Base-by-base conservation (phyloP, 1,140 invertebrate genomes). In the Pygmarrhopalites habei region DNA sequence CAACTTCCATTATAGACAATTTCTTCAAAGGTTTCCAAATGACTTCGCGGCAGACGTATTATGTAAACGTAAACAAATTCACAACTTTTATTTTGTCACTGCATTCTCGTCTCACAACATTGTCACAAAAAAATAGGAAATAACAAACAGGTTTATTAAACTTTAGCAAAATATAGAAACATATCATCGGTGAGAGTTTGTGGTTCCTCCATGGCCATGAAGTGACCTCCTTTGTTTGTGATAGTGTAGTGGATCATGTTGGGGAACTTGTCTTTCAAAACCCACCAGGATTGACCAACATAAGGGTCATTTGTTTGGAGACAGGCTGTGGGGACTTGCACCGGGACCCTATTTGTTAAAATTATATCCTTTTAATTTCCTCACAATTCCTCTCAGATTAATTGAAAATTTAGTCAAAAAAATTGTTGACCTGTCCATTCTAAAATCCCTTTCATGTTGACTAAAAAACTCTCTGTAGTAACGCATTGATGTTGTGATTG, bases 401-500 rank as follows among this genome's bases (percentile, higher is more conserved):
- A 7, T 39, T 10, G 35, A 10, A 39, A 10, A 10, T 17, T 10
- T 17, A 39, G 7, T 39, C 7, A 39, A 10, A 39, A 39, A 39
- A 10, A 7, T 10, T 17, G 7, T 21, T 49, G 7, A 55, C 52
- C 12, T 55, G 21, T 59, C 39, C 58, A 59, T 19, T 28, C 29
- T 28, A 4, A n/a, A 44, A 12, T 29, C 21, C 2, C 17, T 19
- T 2, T 80, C 72, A 0, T 72, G 73, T 15, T 70, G 72, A 3
- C 53, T 77, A 59, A 84, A 81, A 0, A 71, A 75, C 74, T 92
- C 89, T 1, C 85, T 77, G 69, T 92, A 93, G 5, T 90, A 75
- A 58, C 91, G 78, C 71, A 83, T 77, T 0, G 88, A 87, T 0
- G 87, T 86, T 0, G 86, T 88, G 1, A 92, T 87, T 1, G 83